Evolutionary conservation across 2,888 invertebrate genomes (phyloP), one percentile per base, ranked within the genome.

Genomic region (Seira ritae): DNA sequence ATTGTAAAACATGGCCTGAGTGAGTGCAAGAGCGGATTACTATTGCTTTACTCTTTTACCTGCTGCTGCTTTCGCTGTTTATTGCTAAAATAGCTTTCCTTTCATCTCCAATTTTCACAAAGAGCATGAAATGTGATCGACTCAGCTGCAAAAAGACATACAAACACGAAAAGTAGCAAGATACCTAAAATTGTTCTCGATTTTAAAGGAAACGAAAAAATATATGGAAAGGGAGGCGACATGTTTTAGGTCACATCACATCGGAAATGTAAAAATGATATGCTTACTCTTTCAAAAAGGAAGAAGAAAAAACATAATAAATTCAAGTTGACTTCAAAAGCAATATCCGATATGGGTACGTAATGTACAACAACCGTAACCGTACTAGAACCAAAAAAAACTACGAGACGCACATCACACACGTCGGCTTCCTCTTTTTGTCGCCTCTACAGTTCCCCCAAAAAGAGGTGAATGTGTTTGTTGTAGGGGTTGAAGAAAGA

Each of bases 251-350:
- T 80, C 80, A 80, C 80, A 80, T 73, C 31, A 31, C 31, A 80
- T 80, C 80, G 80, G 80, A 80, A 80, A 80, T 75, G 79, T 84
- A 79, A 84, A 79, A 84, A 77, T 78, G 78, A 83, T 78, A 79
- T 75, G 79, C 69, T 68, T 55, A 31, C 31, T 31, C 31, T 31
- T 31, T 31, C 31, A 31, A 31, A n/a, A 31, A 31, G 31, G 31
- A 31, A 31, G 31, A 31, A 19, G 67, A 74, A 78, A 69, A 69
- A 74, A 66, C 65, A 84, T 69, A 79, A 84, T 79, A 83, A 84
- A 84, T 79, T 84, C 75, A 75, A 74, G 37, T 70, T 80, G 75
- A 80, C 80, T 80, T 80, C 80, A 74, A 80, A 80, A 72, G 80
- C 80, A 80, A 80, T 80, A 80, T 80, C 80, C 80, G 62, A 55